Evolutionary conservation across 2,888 invertebrate genomes (phyloP).

Genomic region (Cetonia aurata): DNA sequence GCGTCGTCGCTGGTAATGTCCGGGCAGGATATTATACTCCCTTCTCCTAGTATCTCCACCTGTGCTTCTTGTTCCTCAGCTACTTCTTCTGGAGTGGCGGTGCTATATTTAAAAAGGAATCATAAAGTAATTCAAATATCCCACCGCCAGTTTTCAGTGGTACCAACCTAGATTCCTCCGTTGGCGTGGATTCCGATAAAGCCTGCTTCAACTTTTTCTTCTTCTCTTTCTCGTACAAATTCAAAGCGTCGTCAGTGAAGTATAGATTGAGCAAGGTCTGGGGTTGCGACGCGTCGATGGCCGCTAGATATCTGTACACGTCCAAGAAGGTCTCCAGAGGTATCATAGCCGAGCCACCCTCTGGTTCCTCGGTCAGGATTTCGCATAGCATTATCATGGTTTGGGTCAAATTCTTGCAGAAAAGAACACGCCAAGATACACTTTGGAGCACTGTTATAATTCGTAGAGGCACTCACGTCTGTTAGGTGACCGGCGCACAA

Average conservation of each 20-base stretch:
- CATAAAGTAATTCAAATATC: too few relatives aligned
- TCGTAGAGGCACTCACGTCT: constrained; percentile 66
- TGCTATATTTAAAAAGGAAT: constrained; percentile 18
- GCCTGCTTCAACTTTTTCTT: constrained; percentile 23
- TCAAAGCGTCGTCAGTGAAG: constrained; percentile 61
- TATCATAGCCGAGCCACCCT: constrained; percentile 84
- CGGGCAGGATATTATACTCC: constrained; percentile 51
- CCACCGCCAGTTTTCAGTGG: background rate
- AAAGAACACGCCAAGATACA: constrained; percentile 21
- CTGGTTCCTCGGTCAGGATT: constrained; percentile 84
- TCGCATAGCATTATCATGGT: constrained; percentile 87
- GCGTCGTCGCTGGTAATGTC: constrained; percentile 49
- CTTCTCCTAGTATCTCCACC: constrained; percentile 39
- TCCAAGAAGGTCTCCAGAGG: constrained; percentile 73
- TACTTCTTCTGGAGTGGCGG: constrained; percentile 24
- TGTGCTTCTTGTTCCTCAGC: constrained; percentile 39
- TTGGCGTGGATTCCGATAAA: constrained; percentile 3
- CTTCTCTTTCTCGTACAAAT: constrained; percentile 50
- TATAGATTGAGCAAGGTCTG: constrained; percentile 60
- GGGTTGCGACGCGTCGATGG: constrained; percentile 69
- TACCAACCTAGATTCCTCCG: constrained; percentile 33
- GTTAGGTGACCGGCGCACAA: constrained; percentile 78
- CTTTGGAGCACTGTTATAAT: background rate
- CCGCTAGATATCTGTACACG: constrained; percentile 72
- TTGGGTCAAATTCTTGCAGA: constrained; percentile 75